phyloP scores from a whole-genome alignment of 2,888 invertebrate genomes.

The Heliconius cydno region DNA sequence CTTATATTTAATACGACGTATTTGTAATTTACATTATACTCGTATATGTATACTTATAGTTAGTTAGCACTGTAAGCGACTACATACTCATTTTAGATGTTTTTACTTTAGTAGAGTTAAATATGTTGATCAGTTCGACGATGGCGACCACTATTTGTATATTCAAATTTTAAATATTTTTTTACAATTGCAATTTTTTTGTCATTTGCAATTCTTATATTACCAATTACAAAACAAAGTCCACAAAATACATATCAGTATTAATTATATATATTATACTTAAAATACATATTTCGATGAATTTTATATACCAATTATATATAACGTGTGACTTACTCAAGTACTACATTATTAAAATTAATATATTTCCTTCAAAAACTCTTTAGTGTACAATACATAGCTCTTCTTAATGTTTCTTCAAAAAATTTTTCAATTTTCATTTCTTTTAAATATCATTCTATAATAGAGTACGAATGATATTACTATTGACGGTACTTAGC shows the following conservation, averaged over 20 bases:
- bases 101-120: neutral
- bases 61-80: neutral
- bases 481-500: constrained; percentile 43
- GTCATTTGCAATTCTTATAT: neutral
- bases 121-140: neutral
- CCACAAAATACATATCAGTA: constrained; percentile 32
- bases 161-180: neutral
- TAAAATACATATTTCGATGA: constrained; percentile 10
- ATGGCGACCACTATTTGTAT: neutral
- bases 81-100: neutral
- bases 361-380: neutral
- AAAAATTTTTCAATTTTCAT: neutral
- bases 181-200: neutral
- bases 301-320: constrained; percentile 7
- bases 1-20: constrained; percentile 38
- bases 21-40: constrained; percentile 28
- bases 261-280: neutral
- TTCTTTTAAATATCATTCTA: neutral
- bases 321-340: too few relatives aligned
- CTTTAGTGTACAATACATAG: neutral
- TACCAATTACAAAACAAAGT: constrained; percentile 6
- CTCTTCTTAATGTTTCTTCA: neutral
- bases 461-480: constrained; percentile 16
- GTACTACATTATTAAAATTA: neutral
- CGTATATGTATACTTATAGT: constrained; percentile 3